Conservation (phyloP, 2,888 invertebrate species). For the Pristionchus maxplancki region DNA sequence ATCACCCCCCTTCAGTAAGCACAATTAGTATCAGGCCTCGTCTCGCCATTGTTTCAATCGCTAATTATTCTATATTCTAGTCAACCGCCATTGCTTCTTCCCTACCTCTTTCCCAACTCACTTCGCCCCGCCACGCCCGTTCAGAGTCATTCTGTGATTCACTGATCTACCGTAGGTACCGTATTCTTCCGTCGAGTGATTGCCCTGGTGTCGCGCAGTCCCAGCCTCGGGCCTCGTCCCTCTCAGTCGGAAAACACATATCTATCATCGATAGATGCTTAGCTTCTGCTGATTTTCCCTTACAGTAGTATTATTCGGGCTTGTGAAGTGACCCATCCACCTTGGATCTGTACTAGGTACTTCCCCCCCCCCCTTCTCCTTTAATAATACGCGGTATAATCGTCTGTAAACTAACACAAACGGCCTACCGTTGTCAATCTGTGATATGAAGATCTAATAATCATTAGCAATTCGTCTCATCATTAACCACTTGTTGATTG, state of each 20-base stretch:
- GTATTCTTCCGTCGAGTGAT: slow-evolving; percentile 1
- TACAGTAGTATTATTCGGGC: not conserved
- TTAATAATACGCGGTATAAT: not conserved
- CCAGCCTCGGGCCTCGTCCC: not conserved
- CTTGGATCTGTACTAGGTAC: slow-evolving; percentile 6
- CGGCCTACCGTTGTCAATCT: slow-evolving; percentile 8
- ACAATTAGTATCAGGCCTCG: not conserved
- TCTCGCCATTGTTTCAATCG: not conserved
- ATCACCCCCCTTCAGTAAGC: not conserved
- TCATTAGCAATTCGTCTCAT: not conserved
- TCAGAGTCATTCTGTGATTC: slow-evolving; percentile 29
- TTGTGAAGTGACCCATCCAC: too few relatives aligned
- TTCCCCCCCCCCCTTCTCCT: not conserved
- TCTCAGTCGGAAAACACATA: not conserved
- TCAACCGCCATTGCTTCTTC: not conserved
- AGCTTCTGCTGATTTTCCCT: not conserved
- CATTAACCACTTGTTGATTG: not conserved
- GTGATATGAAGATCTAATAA: slow-evolving; percentile 33
- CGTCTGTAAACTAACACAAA: slow-evolving; percentile 22
- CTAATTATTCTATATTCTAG: not conserved
- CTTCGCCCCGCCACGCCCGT: not conserved
- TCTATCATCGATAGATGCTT: slow-evolving; percentile 44
- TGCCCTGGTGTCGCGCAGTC: too few relatives aligned
- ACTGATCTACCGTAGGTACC: slow-evolving; percentile 33
- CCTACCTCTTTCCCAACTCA: not conserved